Percentiles rank a stretch among this genome's conserved stretches.
Evolutionary conservation across 2,113 vertebrate genomes (phyloP).

Genomic region (Sigmodon hispidus): DNA sequence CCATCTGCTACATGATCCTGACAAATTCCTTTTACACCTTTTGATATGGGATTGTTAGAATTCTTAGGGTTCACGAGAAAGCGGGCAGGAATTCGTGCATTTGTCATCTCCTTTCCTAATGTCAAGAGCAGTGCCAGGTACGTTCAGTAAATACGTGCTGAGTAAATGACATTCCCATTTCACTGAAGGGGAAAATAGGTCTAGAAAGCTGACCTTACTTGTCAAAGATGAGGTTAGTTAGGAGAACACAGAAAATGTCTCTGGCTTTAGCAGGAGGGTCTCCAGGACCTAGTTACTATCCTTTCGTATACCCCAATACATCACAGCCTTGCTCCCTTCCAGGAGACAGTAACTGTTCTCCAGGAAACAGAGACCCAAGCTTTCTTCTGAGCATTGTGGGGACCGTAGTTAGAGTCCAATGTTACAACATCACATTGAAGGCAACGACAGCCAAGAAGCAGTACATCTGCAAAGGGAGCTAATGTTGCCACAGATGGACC

Average conservation of each 20-base stretch:
- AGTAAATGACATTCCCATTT: not conserved
- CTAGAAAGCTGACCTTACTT: not conserved
- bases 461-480: not conserved
- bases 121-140: not conserved
- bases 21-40: slow-evolving; percentile 3
- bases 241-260: not conserved
- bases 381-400: not conserved
- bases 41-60: not conserved
- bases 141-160: not conserved
- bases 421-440: not conserved
- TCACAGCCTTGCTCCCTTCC: not conserved
- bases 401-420: not conserved
- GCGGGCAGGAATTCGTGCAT: not conserved
- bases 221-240: not conserved
- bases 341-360: not conserved
- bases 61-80: not conserved
- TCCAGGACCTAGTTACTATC: not conserved
- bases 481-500: not conserved
- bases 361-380: not conserved
- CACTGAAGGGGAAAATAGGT: not conserved
- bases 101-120: not conserved
- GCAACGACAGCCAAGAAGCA: not conserved
- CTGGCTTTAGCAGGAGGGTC: not conserved
- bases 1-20: not conserved
- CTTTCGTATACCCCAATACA: not conserved